A percentile compares a stretch with the other conserved stretches of the same genome.
phyloP scores from a whole-genome alignment of 2,797 vertebrate species.

The Gambelia wislizenii region DNA sequence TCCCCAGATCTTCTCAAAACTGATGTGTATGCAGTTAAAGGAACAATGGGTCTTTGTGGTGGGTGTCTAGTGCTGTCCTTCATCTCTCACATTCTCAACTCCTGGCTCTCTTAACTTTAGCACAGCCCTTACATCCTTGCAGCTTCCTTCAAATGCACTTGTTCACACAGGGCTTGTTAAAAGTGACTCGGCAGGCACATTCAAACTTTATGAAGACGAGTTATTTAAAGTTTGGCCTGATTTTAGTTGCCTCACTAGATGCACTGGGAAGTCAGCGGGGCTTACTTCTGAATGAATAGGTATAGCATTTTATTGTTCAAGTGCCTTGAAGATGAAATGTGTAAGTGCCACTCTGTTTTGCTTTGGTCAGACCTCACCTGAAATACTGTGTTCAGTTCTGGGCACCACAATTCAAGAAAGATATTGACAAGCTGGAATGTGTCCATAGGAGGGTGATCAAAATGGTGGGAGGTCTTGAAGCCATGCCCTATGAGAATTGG shows the following conservation, averaged over 20 bases:
- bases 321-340: background rate
- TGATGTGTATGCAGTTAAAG: background rate
- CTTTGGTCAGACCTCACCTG: no score
- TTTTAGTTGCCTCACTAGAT: background rate
- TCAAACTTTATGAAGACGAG: background rate
- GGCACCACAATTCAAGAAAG: no score
- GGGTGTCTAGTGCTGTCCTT: background rate
- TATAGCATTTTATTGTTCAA: background rate
- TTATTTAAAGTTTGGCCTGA: background rate
- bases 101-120: background rate
- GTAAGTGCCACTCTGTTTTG: no score
- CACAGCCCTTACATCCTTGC: background rate
- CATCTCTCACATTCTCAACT: background rate
- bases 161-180: background rate
- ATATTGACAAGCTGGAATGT: no score
- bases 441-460: no score
- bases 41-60: conserved; percentile 9
- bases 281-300: background rate
- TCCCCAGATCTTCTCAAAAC: background rate
- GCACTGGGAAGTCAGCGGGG: background rate
- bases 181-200: background rate
- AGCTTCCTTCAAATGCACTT: background rate
- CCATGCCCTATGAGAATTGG: no score
- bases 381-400: no score
- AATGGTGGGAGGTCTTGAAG: no score